Conservation (phyloP, 2,888 invertebrate species). For the Troides oblongomaculatus region DNA sequence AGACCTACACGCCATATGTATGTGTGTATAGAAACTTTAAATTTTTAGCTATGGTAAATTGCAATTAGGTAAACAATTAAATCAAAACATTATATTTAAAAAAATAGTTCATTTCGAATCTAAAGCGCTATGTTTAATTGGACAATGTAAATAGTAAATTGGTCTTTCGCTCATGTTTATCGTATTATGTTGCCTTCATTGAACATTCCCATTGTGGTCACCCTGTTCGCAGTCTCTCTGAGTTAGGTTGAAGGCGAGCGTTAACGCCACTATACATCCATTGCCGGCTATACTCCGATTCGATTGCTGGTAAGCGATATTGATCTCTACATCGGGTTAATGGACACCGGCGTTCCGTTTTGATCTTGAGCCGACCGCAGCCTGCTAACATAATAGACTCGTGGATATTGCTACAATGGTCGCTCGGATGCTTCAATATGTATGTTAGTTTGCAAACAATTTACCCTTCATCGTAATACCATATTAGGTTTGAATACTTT, state of each 20-base stretch:
- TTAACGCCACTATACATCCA: constrained; percentile 17
- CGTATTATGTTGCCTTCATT: not conserved
- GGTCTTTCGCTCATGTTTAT: not conserved
- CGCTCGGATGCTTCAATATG: constrained; percentile 17
- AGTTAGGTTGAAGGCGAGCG: not conserved
- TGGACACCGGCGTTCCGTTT: constrained; percentile 19
- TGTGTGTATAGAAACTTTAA: too few relatives aligned
- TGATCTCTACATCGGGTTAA: constrained; percentile 17
- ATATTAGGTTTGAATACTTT: constrained; percentile 15
- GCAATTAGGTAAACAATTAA: too few relatives aligned
- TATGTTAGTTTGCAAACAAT: constrained; percentile 27
- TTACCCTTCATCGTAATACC: constrained; percentile 19
- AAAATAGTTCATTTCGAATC: too few relatives aligned
- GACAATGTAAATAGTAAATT: not conserved
- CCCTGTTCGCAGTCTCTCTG: constrained; percentile 6
- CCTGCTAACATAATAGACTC: constrained; percentile 17
- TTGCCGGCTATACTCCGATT: constrained; percentile 12
- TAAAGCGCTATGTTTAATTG: too few relatives aligned
- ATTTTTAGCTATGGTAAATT: too few relatives aligned
- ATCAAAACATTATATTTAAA: too few relatives aligned
- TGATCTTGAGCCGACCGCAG: constrained; percentile 16
- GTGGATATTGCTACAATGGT: constrained; percentile 21
- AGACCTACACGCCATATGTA: too few relatives aligned
- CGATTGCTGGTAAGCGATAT: constrained; percentile 23
- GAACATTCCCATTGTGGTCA: constrained; percentile 2